Evolutionary conservation across 2,113 vertebrate species (phyloP).

Genomic region (Eretmochelys imbricata): DNA sequence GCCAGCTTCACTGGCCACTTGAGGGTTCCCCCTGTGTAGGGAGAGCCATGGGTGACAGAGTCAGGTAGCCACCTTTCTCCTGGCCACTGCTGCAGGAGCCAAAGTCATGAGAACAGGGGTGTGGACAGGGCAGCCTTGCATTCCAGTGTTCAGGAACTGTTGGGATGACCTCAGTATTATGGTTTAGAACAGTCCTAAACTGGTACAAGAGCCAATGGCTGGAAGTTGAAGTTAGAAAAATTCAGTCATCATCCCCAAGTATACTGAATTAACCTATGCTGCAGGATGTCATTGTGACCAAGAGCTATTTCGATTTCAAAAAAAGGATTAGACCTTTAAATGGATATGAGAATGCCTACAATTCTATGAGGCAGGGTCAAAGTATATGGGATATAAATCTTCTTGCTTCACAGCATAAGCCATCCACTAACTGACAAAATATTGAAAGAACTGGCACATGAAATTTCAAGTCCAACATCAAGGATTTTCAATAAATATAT

Average conservation of each 20-base stretch:
- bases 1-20: background rate
- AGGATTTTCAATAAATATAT: no score
- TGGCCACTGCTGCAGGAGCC: accelerated
- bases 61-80: background rate
- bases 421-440: background rate
- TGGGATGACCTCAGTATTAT: background rate
- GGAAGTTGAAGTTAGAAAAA: background rate
- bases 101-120: background rate
- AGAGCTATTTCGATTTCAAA: background rate
- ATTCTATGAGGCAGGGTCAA: background rate
- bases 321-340: background rate
- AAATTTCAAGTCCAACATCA: no score
- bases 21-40: accelerated
- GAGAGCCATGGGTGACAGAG: background rate
- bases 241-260: background rate
- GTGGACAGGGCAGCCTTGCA: background rate
- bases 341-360: background rate
- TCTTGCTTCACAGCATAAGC: background rate
- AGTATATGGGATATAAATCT: background rate
- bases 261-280: background rate
- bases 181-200: background rate
- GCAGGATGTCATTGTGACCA: background rate
- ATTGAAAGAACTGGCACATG: no score
- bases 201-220: background rate
- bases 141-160: background rate